Evolutionary conservation across 2,797 vertebrate genomes (phyloP).

Genomic region (Microctenopoma stevenorrisi): DNA sequence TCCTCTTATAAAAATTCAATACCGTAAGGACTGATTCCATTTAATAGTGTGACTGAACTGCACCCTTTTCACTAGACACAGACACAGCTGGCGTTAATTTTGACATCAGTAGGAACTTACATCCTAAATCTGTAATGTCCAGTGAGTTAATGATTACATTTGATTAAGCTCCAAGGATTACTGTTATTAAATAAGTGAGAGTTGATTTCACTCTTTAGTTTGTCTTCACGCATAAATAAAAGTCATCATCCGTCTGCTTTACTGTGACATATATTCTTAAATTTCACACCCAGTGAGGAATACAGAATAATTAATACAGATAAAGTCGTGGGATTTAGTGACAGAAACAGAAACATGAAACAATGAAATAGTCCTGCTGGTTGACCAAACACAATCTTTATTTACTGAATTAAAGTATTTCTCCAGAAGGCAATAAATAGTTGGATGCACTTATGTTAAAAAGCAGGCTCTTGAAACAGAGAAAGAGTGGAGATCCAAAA

Average conservation of each 20-base stretch:
- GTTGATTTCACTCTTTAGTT: slow-evolving; percentile 33
- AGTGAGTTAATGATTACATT: slow-evolving; percentile 23
- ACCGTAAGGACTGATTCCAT: slow-evolving; percentile 13
- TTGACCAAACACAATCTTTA: slow-evolving; percentile 70
- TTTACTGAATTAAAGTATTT: slow-evolving; percentile 56
- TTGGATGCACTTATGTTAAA: slow-evolving; percentile 74
- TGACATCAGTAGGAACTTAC: slow-evolving; percentile 5
- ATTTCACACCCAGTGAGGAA: slow-evolving; percentile 6
- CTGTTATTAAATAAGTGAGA: slow-evolving; percentile 36
- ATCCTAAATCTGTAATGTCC: slow-evolving; percentile 1
- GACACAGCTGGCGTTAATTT: neutral
- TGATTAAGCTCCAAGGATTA: slow-evolving; percentile 19
- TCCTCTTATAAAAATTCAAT: neutral
- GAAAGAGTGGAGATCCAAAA: slow-evolving; percentile 32
- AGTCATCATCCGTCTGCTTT: slow-evolving; percentile 17
- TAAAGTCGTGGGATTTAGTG: neutral
- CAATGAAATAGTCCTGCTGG: neutral
- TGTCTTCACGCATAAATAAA: neutral
- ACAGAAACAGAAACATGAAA: slow-evolving; percentile 5
- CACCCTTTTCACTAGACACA: neutral
- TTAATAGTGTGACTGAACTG: slow-evolving; percentile 10
- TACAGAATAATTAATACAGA: neutral
- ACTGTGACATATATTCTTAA: neutral
- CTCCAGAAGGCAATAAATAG: slow-evolving; percentile 80
- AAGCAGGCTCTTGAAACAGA: slow-evolving; percentile 36